Evolutionary conservation across 2,113 vertebrate species (phyloP), one percentile per base, ranked within the genome.

Genomic region (Oncorhynchus clarkii): DNA sequence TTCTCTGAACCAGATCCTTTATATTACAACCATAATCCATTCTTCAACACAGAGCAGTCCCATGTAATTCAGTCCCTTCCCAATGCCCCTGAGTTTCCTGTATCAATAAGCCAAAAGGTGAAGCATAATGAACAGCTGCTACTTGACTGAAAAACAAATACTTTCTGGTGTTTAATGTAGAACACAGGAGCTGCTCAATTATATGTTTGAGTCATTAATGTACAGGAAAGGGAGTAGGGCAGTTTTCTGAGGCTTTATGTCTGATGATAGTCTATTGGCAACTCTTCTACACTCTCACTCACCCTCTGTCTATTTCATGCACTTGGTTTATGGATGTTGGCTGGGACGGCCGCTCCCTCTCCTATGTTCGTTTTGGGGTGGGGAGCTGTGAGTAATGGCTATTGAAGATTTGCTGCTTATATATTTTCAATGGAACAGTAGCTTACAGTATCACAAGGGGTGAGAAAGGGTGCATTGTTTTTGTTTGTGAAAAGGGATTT

Each of bases 101-200:
- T 78, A 72, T 83, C 80, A 81, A 88, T 77, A 80, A 87, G 73
- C 77, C 79, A 84, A 88, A 88, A 86, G 79, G 82, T 86, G 78
- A 86, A 24, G 64, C 62, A 73, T 76, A 75, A 81, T 86, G 78
- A 75, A 81, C 74, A 74, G 29, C 82, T 82, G 69, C 76, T 77
- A 59, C 74, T 78, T 77, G 75, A 73, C 75, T 69, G 80, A 72
- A 77, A 72, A 84, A 83, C 49, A 77, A 80, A 77, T 79, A 70
- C 67, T 60, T 84, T 78, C 64, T 68, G 69, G 65, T 70, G 70
- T 84, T 88, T 83, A 85, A 82, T 86, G 27, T 62, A 71, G 72
- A 80, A 74, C 51, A 54, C 71, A 70, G 77, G 71, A 77, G 71
- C 75, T 51, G 67, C 73, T 84, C 80, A 76, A 83, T 85, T 82